Evolutionary conservation across 92 coral and sea anemone species (phyloP).

Genomic region (Chrysogorgia sp.): DNA sequence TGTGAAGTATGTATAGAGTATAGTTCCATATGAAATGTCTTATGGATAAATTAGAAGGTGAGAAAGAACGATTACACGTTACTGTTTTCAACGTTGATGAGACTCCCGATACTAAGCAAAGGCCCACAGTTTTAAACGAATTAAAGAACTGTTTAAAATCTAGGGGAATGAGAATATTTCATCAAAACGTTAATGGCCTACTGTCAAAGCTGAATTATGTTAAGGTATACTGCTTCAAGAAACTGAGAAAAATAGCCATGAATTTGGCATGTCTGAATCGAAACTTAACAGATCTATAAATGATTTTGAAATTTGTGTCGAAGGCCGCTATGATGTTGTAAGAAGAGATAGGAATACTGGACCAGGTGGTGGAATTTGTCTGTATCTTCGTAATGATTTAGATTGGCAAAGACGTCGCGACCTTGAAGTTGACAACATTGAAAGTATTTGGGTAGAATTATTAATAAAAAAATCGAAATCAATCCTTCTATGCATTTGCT

Average conservation of each 20-base stretch:
- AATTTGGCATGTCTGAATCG: not conserved
- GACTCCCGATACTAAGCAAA: not conserved
- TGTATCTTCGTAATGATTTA: conserved; percentile 1
- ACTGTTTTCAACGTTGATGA: not conserved
- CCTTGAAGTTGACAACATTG: conserved; percentile 15
- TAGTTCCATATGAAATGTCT: not conserved
- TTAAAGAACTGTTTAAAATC: not conserved
- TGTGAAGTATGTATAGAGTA: not conserved
- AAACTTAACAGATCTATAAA: not conserved
- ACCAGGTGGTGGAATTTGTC: conserved; percentile 21
- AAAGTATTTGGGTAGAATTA: conserved; percentile 23
- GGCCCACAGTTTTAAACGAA: not conserved
- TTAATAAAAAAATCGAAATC: not conserved
- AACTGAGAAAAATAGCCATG: not conserved
- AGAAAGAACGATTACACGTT: not conserved
- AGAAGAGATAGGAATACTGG: not conserved
- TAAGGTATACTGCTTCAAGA: not conserved
- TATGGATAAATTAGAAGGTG: not conserved
- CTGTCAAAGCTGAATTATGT: not conserved
- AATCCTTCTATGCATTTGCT: not conserved
- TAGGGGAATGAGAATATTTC: not conserved
- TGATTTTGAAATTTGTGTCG: not conserved
- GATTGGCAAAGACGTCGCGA: conserved; percentile 15
- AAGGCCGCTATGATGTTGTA: conserved; percentile 19
- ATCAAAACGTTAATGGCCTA: conserved; percentile 7